Conservation (phyloP, 2,113 vertebrate genomes). For the Typhlomys cinereus region DNA sequence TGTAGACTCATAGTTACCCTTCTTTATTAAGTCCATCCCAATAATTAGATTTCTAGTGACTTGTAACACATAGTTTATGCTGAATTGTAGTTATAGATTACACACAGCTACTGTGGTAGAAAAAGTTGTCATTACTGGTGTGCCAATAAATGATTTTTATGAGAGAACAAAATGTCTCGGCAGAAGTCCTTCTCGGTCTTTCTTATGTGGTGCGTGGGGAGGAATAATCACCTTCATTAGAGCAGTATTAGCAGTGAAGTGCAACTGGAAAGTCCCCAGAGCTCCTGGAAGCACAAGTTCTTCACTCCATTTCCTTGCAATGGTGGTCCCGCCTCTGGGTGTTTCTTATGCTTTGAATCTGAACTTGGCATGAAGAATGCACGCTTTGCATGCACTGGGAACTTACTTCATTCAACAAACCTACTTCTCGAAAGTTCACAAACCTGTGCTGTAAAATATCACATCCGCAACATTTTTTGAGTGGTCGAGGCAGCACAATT, state of each 20-base stretch:
- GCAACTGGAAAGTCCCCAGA: neutral
- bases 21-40: conserved; percentile 82
- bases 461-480: neutral
- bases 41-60: conserved; percentile 86
- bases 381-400: neutral
- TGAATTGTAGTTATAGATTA: conserved; percentile 81
- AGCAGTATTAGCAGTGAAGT: neutral
- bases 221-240: neutral
- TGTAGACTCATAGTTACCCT: conserved; percentile 80
- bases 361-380: neutral
- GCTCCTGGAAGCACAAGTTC: neutral
- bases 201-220: neutral
- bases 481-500: neutral
- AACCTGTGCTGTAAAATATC: neutral
- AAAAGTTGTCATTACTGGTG: conserved; percentile 85
- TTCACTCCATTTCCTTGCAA: neutral
- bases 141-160: conserved; percentile 91
- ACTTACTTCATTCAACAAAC: neutral
- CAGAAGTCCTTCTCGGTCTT: neutral
- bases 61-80: conserved; percentile 79
- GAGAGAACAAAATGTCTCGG: conserved; percentile 65
- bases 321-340: neutral
- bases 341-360: neutral
- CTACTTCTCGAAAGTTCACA: neutral
- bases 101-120: conserved; percentile 81